Conservation (phyloP, 2,888 invertebrate genomes). For the Drosophila colorata region DNA sequence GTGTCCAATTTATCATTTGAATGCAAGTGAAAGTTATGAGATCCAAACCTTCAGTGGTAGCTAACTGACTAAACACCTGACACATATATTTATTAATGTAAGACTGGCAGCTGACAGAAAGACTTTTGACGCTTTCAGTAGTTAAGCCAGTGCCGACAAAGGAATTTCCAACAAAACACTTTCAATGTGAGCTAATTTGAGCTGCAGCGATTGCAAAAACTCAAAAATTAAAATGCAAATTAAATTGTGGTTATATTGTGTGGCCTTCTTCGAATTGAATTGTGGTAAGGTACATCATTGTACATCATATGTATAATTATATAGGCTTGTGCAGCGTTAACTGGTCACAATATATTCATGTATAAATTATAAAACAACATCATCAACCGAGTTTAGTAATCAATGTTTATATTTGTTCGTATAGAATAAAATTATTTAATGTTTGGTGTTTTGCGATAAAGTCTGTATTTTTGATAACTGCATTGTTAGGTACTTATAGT, state of each 20-base stretch:
- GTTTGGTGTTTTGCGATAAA: too few species aligned
- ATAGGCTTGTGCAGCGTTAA: too few species aligned
- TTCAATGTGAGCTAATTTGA: conserved; percentile 18
- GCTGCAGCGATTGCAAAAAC: conserved; percentile 6
- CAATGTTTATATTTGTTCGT: too few species aligned
- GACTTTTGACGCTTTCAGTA: conserved; percentile 7
- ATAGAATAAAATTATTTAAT: too few species aligned
- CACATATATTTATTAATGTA: conserved; percentile 18
- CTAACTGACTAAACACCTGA: conserved; percentile 10
- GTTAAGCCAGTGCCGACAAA: conserved; percentile 5
- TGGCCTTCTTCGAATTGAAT: too few species aligned
- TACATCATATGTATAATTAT: too few species aligned
- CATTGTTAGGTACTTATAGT: too few species aligned
- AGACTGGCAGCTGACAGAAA: conserved; percentile 14
- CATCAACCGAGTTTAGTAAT: too few species aligned
- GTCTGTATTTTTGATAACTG: too few species aligned
- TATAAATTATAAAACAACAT: too few species aligned
- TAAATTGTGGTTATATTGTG: conserved; percentile 45
- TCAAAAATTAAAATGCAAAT: conserved; percentile 32
- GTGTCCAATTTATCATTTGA: conserved; percentile 18
- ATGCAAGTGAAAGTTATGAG: conserved; percentile 47
- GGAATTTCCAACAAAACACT: conserved; percentile 12
- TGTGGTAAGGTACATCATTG: too few species aligned
- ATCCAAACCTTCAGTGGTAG: conserved; percentile 1
- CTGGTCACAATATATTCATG: too few species aligned